A percentile compares a stretch with the other conserved stretches of the same genome.
Conservation (phyloP, 2,888 invertebrate species). For the Petrolisthes cinctipes region DNA sequence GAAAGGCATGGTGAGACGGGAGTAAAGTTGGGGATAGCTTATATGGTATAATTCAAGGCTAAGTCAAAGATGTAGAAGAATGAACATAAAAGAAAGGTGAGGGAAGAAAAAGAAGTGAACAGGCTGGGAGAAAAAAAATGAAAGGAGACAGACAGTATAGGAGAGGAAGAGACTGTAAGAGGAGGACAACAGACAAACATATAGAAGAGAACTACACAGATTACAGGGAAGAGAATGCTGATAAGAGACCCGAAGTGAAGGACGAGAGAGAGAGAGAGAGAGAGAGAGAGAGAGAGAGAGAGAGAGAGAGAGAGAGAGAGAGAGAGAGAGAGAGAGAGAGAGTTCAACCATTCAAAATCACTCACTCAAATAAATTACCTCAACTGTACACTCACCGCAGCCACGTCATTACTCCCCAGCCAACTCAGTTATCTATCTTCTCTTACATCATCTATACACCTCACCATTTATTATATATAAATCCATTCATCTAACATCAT, state of each 20-base stretch:
- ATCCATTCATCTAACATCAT: neutral
- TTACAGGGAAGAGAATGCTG: neutral
- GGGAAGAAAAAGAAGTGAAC: too few species aligned
- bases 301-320: conserved; percentile 1
- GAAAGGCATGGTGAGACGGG: too few species aligned
- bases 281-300: conserved; percentile 1
- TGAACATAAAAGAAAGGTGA: too few species aligned
- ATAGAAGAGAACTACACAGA: neutral
- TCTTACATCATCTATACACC: neutral
- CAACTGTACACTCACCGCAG: too few species aligned
- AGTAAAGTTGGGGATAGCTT: too few species aligned
- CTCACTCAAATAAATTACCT: too few species aligned
- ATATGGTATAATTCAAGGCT: too few species aligned
- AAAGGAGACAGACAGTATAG: neutral
- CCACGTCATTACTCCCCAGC: too few species aligned
- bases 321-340: neutral
- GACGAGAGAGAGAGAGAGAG: neutral
- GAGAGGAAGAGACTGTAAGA: neutral
- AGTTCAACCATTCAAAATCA: neutral
- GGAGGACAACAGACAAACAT: neutral
- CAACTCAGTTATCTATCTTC: neutral
- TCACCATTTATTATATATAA: too few species aligned
- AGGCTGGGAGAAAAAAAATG: neutral
- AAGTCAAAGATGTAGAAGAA: too few species aligned
- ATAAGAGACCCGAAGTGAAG: neutral